Evolutionary conservation across 2,797 vertebrate genomes (phyloP).

Genomic region (Sebastes glaucus): DNA sequence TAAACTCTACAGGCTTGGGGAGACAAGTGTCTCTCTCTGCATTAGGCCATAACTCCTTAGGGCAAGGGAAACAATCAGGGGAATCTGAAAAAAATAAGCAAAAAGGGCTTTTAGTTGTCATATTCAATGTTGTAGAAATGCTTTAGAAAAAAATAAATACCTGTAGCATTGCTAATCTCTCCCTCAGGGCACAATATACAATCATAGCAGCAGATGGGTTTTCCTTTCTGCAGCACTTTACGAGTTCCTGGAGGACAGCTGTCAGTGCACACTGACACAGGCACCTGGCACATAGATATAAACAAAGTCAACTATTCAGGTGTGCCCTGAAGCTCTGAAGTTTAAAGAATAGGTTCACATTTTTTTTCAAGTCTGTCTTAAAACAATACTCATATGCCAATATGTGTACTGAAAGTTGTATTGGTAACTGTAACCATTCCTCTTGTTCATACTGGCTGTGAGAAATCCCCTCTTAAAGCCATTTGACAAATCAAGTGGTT

Average conservation of each 20-base stretch:
- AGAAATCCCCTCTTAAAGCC: too few species aligned
- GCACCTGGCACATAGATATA: constrained; percentile 55
- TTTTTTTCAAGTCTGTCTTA: too few species aligned
- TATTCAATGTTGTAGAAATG: too few species aligned
- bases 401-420: too few species aligned
- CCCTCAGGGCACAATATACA: constrained; percentile 75
- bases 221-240: constrained; percentile 74
- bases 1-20: not conserved
- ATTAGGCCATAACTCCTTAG: not conserved
- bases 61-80: not conserved
- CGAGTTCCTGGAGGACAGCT: constrained; percentile 75
- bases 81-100: not conserved
- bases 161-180: constrained; percentile 75
- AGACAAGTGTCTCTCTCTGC: not conserved
- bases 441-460: too few species aligned
- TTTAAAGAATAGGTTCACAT: not conserved
- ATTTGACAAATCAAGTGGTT: too few species aligned
- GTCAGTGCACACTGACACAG: constrained; percentile 72
- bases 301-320: not conserved
- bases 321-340: not conserved
- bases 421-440: too few species aligned
- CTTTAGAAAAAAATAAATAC: constrained; percentile 28
- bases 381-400: too few species aligned
- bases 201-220: constrained; percentile 77
- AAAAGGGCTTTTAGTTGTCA: not conserved